Percentiles rank a stretch among this genome's conserved stretches.
phyloP scores from a whole-genome alignment of 1,140 invertebrate species.

The Drosophila takahashii region DNA sequence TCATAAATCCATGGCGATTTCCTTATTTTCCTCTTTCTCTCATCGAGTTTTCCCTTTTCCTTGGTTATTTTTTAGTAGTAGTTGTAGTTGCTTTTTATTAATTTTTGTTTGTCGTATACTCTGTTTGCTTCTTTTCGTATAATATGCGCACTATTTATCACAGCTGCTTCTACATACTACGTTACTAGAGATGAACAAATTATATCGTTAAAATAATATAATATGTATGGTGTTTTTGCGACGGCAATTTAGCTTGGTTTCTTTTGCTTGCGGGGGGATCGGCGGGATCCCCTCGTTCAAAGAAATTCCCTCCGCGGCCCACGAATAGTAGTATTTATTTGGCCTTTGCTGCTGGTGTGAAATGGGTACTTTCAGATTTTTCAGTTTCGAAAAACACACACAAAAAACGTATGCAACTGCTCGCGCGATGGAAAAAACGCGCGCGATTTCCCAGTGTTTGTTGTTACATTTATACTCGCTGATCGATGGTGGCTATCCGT shows the following conservation, averaged over 20 bases:
- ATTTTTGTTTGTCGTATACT: constrained; percentile 51
- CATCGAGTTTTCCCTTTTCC: constrained; percentile 14
- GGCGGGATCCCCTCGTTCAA: constrained; percentile 46
- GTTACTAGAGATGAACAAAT: constrained; percentile 59
- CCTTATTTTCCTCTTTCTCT: constrained; percentile 7
- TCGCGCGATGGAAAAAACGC: constrained; percentile 33
- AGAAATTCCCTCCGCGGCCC: constrained; percentile 24
- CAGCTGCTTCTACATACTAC: constrained; percentile 84
- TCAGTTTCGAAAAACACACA: constrained; percentile 5
- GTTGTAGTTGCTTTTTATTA: constrained; percentile 22
- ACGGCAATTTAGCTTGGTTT: constrained; percentile 22
- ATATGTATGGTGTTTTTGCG: constrained; percentile 38
- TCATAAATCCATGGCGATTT: constrained; percentile 76
- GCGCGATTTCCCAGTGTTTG: constrained; percentile 46
- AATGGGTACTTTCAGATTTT: not conserved
- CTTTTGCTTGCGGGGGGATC: constrained; percentile 28
- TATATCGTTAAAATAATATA: constrained; percentile 19
- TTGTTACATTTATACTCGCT: constrained; percentile 27
- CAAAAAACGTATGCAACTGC: constrained; percentile 13
- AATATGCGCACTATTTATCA: constrained; percentile 84
- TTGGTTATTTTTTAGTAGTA: constrained; percentile 18
- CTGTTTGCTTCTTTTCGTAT: constrained; percentile 66
- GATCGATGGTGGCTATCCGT: constrained; percentile 18
- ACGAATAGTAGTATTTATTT: constrained; percentile 10
- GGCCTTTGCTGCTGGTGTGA: not conserved